Evolutionary conservation across 1,140 invertebrate species (phyloP), one percentile per base, ranked within the genome.

Genomic region (Drosophila cardini): DNA sequence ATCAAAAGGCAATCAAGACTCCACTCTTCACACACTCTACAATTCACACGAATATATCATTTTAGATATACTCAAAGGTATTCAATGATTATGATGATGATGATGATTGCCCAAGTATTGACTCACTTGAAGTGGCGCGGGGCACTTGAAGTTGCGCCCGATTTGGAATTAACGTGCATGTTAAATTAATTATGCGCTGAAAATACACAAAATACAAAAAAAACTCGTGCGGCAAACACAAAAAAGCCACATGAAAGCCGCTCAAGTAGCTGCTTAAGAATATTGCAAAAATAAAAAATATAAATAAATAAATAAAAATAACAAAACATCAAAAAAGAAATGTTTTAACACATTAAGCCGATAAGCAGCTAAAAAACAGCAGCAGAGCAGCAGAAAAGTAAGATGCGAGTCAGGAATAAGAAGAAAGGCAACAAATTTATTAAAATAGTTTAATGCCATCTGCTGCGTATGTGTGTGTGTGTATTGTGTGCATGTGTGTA

Each of bases 151-250:
- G 71, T 65, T 67, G 57, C 32, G 64, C 72, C 75, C 76, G 76
- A 76, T 79, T 86, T 46, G 68, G 76, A 48, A 75, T 82, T 52
- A 67, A 72, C 81, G 78, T 87, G 82, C 83, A 86, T 87, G 72
- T 87, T 77, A 83, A 86, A 87, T 83, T 83, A 86, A 86, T 86
- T 86, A 86, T 86, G 76, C 68, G 75, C 38, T 72, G 77, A 84
- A 76, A 83, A 83, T 80, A 79, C 84, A 77, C 65, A 74, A 42
- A 43, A 43, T 13, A 43, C 1, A 42, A 42, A n/a, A 43, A 32
- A 36, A 53, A 15, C 13, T 8, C 32, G 52, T 53, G 79, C 71
- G 76, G 80, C 80, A 71, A 77, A 81, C 61, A 76, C 53, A 75
- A 21, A 64, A 83, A 76, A 81, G 74, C 13, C 36, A 53, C 58